These are phyloP conservation scores for Coboldia fuscipes DNA, from an alignment of 1,140 invertebrate genomes.

Conservation along the genomic window DNA sequence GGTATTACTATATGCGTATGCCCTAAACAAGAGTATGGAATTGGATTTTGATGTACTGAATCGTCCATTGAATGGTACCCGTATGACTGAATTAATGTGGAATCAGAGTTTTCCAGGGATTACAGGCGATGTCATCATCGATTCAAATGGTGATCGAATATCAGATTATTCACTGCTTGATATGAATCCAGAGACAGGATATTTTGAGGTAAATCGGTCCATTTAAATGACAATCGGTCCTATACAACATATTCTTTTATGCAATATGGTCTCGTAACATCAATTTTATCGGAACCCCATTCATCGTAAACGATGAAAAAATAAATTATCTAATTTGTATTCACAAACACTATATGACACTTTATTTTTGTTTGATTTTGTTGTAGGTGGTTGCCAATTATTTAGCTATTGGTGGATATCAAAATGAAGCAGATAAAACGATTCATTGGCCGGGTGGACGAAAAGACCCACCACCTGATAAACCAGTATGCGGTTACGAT, in stretches of 20 bases:
- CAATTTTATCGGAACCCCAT: too few relatives aligned
- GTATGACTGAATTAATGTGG: constrained; percentile 73
- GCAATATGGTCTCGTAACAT: too few relatives aligned
- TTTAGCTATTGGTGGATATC: constrained; percentile 23
- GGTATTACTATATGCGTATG: constrained; percentile 77
- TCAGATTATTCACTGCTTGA: constrained; percentile 80
- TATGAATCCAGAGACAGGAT: constrained; percentile 59
- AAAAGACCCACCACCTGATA: constrained; percentile 52
- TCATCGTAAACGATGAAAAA: too few relatives aligned
- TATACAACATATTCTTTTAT: too few relatives aligned
- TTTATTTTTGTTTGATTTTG: too few relatives aligned
- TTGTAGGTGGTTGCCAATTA: constrained; percentile 20
- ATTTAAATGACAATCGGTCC: too few relatives aligned
- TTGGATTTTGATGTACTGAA: constrained; percentile 34
- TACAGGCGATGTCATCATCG: constrained; percentile 78
- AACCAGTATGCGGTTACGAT: constrained; percentile 81
- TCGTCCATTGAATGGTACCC: constrained; percentile 28
- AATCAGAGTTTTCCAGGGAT: constrained; percentile 64
- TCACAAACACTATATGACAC: too few relatives aligned
- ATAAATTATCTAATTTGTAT: too few relatives aligned
- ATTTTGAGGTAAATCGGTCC: too few relatives aligned
- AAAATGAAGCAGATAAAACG: constrained; percentile 39
- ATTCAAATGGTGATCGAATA: constrained; percentile 71
- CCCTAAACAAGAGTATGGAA: constrained; percentile 64
- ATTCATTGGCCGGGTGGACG: constrained; percentile 78